Percentiles rank a stretch among this genome's conserved stretches.
phyloP scores from a whole-genome alignment of 2,113 vertebrate species.

The Protomyctophum bolini region DNA sequence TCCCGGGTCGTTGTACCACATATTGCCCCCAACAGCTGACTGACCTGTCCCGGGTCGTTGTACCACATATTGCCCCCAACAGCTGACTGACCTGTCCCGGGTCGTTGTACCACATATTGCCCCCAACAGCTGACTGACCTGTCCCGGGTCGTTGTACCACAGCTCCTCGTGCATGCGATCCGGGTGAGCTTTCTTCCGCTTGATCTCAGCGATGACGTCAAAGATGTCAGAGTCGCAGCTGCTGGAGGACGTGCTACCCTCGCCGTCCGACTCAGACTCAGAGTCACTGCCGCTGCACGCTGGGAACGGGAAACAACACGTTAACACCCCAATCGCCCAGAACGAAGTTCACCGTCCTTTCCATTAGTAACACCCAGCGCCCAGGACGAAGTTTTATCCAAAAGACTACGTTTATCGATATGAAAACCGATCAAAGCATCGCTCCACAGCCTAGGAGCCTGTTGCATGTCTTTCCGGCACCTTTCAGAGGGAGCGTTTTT shows the following conservation, averaged over 20 bases:
- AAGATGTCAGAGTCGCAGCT: slow-evolving; percentile 96
- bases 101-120: slow-evolving; percentile 92
- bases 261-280: slow-evolving; percentile 90
- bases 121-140: slow-evolving; percentile 76
- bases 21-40: slow-evolving; percentile 2
- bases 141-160: slow-evolving; percentile 98
- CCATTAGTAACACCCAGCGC: no score
- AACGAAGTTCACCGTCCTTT: no score
- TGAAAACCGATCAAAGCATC: background rate
- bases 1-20: slow-evolving; percentile 98
- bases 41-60: slow-evolving; percentile 96
- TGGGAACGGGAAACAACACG: slow-evolving; percentile 14
- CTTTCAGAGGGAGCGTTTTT: no score
- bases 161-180: slow-evolving; percentile 97
- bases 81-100: slow-evolving; percentile 87
- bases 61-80: slow-evolving; percentile 90
- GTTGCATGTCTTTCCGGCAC: background rate
- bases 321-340: no score
- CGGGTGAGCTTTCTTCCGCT: slow-evolving; percentile 96
- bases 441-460: background rate
- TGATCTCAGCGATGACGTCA: slow-evolving; percentile 98
- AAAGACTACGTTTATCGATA: no score
- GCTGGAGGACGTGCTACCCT: slow-evolving; percentile 90
- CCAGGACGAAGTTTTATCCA: no score
- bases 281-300: slow-evolving; percentile 91